phyloP scores from a whole-genome alignment of 2,797 vertebrate genomes.

The Tragelaphus eurycerus region DNA sequence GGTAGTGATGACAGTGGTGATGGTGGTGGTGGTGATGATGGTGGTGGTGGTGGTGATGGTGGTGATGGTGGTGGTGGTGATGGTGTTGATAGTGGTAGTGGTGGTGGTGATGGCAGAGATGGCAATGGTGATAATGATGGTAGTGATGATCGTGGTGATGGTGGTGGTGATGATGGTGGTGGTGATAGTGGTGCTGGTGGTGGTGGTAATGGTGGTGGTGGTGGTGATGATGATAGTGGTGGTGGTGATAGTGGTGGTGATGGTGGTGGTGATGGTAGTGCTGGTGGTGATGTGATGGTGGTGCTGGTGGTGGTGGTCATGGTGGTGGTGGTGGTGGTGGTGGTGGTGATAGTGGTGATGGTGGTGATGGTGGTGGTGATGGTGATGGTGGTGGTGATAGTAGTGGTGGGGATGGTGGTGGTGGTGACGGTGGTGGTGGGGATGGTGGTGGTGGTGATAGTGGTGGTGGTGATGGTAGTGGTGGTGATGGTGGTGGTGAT shows the following conservation, averaged over 20 bases:
- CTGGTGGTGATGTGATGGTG: fast-evolving
- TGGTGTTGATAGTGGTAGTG: fast-evolving
- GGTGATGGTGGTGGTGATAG: fast-evolving
- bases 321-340: background rate
- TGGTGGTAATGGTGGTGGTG: fast-evolving
- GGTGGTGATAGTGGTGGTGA: background rate
- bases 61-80: background rate
- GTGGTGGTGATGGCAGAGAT: too few species aligned
- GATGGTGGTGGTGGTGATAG: fast-evolving
- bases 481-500: background rate
- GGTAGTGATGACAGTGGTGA: fast-evolving
- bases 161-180: fast-evolving
- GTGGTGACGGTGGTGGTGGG: fast-evolving
- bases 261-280: fast-evolving
- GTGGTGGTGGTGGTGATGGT: background rate
- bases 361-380: background rate
- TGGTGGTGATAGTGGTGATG: fast-evolving
- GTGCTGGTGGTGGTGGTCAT: fast-evolving
- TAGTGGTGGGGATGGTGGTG: fast-evolving
- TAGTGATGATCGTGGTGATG: too few species aligned
- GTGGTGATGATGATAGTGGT: fast-evolving
- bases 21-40: background rate
- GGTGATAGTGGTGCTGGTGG: fast-evolving
- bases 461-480: fast-evolving
- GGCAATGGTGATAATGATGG: background rate